These are phyloP conservation scores for Macrotis lagotis DNA, from an alignment of 2,113 vertebrate genomes.

Conservation along the genomic window DNA sequence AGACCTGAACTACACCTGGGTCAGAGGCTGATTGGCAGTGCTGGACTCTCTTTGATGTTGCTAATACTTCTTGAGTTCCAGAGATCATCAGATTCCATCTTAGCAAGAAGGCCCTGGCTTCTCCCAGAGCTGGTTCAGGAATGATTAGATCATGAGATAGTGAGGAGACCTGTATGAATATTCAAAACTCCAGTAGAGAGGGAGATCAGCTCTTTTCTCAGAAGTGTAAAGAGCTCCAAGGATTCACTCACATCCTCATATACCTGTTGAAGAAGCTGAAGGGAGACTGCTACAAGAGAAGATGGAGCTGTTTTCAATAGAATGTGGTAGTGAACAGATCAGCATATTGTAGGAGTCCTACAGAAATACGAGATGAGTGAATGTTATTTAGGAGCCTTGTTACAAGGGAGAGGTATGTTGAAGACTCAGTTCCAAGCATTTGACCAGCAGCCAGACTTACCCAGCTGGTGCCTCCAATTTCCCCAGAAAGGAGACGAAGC, in stretches of 20 bases:
- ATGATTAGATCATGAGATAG: conserved; percentile 65
- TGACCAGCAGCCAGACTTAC: conserved; percentile 15
- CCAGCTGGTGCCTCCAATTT: conserved; percentile 8
- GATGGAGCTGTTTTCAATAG: conserved; percentile 94
- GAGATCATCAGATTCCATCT: conserved; percentile 26
- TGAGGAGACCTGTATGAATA: conserved; percentile 44
- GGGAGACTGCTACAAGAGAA: conserved; percentile 90
- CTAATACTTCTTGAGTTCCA: conserved; percentile 53
- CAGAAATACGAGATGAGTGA: conserved; percentile 91
- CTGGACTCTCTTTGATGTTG: conserved; percentile 54
- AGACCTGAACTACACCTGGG: neutral
- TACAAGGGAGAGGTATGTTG: conserved; percentile 94
- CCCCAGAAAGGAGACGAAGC: conserved; percentile 13
- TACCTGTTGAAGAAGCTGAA: conserved; percentile 92
- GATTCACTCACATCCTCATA: conserved; percentile 89
- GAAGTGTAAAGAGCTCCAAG: conserved; percentile 94
- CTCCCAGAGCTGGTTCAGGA: neutral
- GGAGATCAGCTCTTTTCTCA: conserved; percentile 91
- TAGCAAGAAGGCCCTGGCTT: conserved; percentile 2
- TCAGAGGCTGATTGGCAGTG: conserved; percentile 26
- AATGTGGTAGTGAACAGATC: conserved; percentile 94
- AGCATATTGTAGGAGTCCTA: conserved; percentile 93
- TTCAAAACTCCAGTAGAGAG: conserved; percentile 72
- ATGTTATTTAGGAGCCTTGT: conserved; percentile 90
- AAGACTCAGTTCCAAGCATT: conserved; percentile 89